Evolutionary conservation across 2,888 invertebrate genomes (phyloP), one percentile per base, ranked within the genome.

Genomic region (Micoletzkya japonica): DNA sequence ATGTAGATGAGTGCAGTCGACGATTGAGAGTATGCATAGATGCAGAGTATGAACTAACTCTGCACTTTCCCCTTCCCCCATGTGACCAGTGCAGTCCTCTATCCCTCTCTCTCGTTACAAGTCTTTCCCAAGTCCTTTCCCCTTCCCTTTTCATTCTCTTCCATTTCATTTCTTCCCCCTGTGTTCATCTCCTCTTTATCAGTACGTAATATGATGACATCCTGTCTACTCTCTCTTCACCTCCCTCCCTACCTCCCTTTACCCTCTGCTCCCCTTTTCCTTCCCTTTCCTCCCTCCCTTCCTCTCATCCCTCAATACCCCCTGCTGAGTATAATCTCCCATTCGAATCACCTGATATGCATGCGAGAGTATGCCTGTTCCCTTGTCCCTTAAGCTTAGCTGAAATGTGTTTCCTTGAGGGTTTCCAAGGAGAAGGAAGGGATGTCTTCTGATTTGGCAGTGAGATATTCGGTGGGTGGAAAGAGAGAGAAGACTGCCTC

Each of bases 401-500:
- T 44, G 44, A 10, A 14, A 20, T 10, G 20, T 14, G 20, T 10
- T 20, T 10, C 10, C 20, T n/a, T n/a, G n/a, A n/a, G n/a, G n/a
- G n/a, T n/a, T n/a, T n/a, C n/a, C n/a, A n/a, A n/a, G n/a, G n/a
- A n/a, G n/a, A n/a, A n/a, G n/a, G n/a, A n/a, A 28, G 36, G 70
- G 26, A 74, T 74, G 52, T 37, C 70, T 17, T 39, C 61, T 24
- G 74, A 74, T 37, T 73, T 70, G 34, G 73, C 74, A 4, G 71
- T 70, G 61, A 67, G 74, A 32, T 74, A 74, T 32, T 57, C 61
- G 6, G 30, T 37, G 3, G 74, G 74, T 10, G 52, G 61, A 39
- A 69, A 72, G 26, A 56, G 67, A 44, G 71, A 68, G 30, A 74
- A 74, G 49, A 69, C 63, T 50, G 57, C 69, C 26, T 57, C 69